phyloP scores from a whole-genome alignment of 1,140 invertebrate genomes.

The Zaprionus camerounensis region DNA sequence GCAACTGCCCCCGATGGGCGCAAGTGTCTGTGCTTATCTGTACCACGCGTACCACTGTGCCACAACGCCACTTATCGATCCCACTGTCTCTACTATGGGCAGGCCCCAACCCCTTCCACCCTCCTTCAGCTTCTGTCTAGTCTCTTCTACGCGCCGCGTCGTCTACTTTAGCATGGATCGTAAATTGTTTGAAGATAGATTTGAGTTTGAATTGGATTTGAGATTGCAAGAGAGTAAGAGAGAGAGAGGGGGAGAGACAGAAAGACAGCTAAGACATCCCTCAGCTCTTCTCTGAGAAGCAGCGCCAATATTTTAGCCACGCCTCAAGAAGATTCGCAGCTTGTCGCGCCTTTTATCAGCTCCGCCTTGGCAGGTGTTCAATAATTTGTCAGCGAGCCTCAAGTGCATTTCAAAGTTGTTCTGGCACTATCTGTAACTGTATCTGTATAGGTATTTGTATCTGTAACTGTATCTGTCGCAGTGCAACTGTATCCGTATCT shows the following conservation, averaged over 20 bases:
- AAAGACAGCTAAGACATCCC: no score
- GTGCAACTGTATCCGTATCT: constrained; percentile 28
- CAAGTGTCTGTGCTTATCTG: constrained; percentile 8
- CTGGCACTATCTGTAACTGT: constrained; percentile 28
- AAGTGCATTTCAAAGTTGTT: constrained; percentile 78
- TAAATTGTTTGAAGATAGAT: background rate
- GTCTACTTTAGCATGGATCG: constrained; percentile 12
- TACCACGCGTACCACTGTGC: constrained; percentile 4
- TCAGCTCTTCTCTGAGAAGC: no score
- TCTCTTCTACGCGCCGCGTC: constrained; percentile 16
- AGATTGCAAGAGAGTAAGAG: background rate
- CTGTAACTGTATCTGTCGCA: constrained; percentile 10
- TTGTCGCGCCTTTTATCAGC: constrained; percentile 13
- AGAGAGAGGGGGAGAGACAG: no score
- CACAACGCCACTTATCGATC: constrained; percentile 22
- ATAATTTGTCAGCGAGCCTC: constrained; percentile 46
- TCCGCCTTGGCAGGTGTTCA: constrained; percentile 11
- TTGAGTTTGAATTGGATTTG: background rate
- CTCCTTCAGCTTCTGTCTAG: constrained; percentile 1
- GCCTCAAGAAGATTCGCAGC: background rate
- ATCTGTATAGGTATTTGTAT: constrained; percentile 36
- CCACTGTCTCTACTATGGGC: constrained; percentile 13
- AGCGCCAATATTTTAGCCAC: background rate
- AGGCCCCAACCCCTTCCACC: constrained; percentile 8
- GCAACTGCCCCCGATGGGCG: constrained; percentile 25